Evolutionary conservation across 2,888 invertebrate genomes (phyloP), one percentile per base, ranked within the genome.

Genomic region (Sthenelais limicola): DNA sequence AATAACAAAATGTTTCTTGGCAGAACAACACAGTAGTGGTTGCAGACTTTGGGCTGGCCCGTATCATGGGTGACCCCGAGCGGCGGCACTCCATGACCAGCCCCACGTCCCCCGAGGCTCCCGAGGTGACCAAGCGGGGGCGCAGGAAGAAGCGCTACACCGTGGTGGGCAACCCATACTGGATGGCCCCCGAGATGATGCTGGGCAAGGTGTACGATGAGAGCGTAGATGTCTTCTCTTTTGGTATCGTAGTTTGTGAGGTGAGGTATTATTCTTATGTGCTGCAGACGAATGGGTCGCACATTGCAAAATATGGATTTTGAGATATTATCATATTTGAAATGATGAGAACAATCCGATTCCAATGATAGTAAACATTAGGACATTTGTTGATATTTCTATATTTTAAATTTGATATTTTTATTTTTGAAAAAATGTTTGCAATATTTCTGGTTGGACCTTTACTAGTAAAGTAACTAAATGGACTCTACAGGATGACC

Each of bases 131-230:
- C 7, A 73, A 72, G 26, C 74, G 72, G 18, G 78, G 75, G 51
- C 54, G 93, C 81, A 89, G 95, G 0, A 91, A 94, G 80, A 96
- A 96, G 85, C 90, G 97, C 18, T 97, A 97, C 87, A 97, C 97
- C 0, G 96, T 97, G 33, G 97, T 97, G 0, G 97, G 97, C 0
- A 97, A 96, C 90, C 97, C 97, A 0, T 97, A 96, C 88, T 97
- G 97, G 96, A 97, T 97, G 97, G 97, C 97, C 0, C 97, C 97
- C 0, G 97, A 97, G 88, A 97, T 97, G 97, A 95, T 97, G 94
- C 95, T 94, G 87, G 96, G 96, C 26, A 94, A 95, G 83, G 94
- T 94, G 78, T 97, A 97, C 87, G 97, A 97, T 84, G 97, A 97
- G 86, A 96, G 96, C 88, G 97, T 97, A 0, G 97, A 97, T 84